Evolutionary conservation across 1,140 invertebrate species (phyloP), one percentile per base, ranked within the genome.

Genomic region (Dendroctonus ponderosae): DNA sequence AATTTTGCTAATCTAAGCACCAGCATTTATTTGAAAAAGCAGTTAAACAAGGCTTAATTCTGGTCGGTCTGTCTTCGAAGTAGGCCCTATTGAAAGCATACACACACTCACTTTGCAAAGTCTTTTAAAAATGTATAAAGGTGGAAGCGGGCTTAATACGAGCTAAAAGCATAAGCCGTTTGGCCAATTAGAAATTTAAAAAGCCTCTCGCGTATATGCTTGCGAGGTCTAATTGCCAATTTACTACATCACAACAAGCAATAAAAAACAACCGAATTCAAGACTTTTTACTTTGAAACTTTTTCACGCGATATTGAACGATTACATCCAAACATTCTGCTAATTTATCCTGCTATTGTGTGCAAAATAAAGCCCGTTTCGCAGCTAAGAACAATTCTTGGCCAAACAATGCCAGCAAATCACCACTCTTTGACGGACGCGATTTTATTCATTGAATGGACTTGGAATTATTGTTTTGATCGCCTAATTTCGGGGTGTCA

Each of bases 41-140:
- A 1, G 26, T 26, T 2, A 26, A 26, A 26, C 26, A 38, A 41
- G 53, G 53, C 39, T 38, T 56, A 56, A 56, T 41, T 51, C 9
- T 15, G 50, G 8, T 12, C 53, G 26, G 26, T 26, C 3, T 26
- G 1, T 26, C 26, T 26, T 26, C 26, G 26, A 26, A 63, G 61
- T 54, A 63, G 61, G 61, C 42, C 52, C 8, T 43, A 40, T 11
- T 54, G 37, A 58, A 52, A 67, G 42, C 14, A 12, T 62, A 62
- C 51, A 61, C n/a, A 54, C 43, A 58, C 54, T 8, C 61, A 46
- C 49, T 53, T 48, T 40, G 50, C 26, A 42, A 57, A 66, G 52
- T 66, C 72, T 73, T 75, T 77, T 77, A 77, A 77, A 77, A 77
- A 77, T 77, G 75, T 75, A 77, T 77, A 77, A 77, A 75, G 74